Evolutionary conservation across 2,888 invertebrate species (phyloP), one percentile per base, ranked within the genome.

Genomic region (Calliphora vomitoria): DNA sequence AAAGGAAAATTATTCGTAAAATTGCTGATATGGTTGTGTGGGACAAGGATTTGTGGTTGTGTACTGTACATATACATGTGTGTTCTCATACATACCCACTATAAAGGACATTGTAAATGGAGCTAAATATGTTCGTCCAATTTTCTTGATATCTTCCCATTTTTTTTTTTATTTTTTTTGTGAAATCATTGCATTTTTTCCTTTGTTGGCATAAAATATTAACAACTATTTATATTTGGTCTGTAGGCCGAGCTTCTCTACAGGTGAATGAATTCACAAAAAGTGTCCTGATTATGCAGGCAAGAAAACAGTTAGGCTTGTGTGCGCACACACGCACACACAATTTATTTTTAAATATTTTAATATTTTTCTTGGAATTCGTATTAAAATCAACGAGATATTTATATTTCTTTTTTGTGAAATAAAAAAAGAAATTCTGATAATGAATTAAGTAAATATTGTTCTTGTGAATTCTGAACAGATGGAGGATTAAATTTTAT

Each of bases 1-100:
- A 47, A 75, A 69, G n/a, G 10, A 64, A n/a, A n/a, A 38, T 66
- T 15, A 55, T 15, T 62, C 18, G 20, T 20, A 53, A 72, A 72
- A 41, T 58, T 38, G 13, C 8, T 25, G 41, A 41, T 20, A 38
- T 8, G 13, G 6, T 0, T 38, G 50, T 76, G 76, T 53, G 1
- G 10, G 31, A 4, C 15, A 25, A 25, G 25, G 25, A 25, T 41
- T 41, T 0, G 60, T 8, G 62, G 5, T 13, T 4, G 11, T 31
- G 25, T 31, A 3, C 25, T 15, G 58, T 58, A 11, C 3, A 25
- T 25, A 4, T 20, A 4, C 3, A 4, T 58, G 58, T 6, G 55
- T 60, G 31, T 60, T 11, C 31, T 4, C 25, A 11, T 25, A 8
- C 13, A 0, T 31, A 60, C 8, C 8, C 41, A 13, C 53, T 55